phyloP scores from a whole-genome alignment of 1,140 invertebrate genomes.

The Hyles vespertilio region DNA sequence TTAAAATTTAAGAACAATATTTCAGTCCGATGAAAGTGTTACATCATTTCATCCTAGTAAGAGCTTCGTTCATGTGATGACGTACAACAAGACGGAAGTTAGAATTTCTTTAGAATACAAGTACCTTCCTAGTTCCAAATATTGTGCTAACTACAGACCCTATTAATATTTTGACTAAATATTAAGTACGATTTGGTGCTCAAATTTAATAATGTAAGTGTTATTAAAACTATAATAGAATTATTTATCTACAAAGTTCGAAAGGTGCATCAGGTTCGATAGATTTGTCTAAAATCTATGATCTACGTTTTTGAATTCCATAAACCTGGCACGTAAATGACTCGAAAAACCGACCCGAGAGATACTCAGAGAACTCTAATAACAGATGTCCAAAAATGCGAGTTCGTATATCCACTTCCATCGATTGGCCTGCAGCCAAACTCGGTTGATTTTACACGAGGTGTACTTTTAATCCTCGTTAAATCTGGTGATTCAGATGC shows the following conservation, averaged over 20 bases:
- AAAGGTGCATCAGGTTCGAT: conserved; percentile 53
- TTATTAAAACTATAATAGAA: conserved; percentile 64
- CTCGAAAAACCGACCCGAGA: conserved; percentile 8
- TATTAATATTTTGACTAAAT: conserved; percentile 72
- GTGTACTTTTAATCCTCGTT: too few species aligned
- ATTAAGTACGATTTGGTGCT: conserved; percentile 75
- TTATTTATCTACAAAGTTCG: conserved; percentile 68
- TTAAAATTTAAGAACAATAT: conserved; percentile 57
- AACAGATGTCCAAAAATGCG: not conserved
- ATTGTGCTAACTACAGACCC: conserved; percentile 71
- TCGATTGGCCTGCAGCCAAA: conserved; percentile 3
- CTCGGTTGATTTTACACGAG: not conserved
- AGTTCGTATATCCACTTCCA: not conserved
- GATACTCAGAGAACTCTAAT: not conserved
- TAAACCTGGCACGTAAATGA: conserved; percentile 15
- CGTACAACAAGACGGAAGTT: conserved; percentile 42
- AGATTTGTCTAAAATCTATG: conserved; percentile 39
- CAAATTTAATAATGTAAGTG: conserved; percentile 71
- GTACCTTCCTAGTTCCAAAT: conserved; percentile 43
- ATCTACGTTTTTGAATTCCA: conserved; percentile 23
- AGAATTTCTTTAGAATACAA: conserved; percentile 41
- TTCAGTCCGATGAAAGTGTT: conserved; percentile 64
- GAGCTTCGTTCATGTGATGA: conserved; percentile 35
- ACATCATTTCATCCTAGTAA: conserved; percentile 40
- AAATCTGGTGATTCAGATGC: not conserved